Evolutionary conservation across 53 echinoderm and acorn worm genomes (phyloP).

Genomic region (Antedon mediterranea): DNA sequence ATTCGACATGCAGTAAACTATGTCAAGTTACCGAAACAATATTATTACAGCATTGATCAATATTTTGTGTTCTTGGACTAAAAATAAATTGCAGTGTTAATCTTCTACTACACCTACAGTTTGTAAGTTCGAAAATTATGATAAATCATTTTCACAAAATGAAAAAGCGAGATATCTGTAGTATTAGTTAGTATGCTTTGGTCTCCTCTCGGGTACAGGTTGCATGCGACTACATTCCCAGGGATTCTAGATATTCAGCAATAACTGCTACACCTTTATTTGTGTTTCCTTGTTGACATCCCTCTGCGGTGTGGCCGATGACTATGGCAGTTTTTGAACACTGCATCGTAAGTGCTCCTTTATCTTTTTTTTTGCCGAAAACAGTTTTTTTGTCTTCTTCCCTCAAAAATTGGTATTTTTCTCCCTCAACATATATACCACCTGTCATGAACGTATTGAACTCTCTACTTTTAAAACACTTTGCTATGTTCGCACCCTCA

Average conservation of each 20-base stretch:
- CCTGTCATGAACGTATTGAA: conserved; percentile 33
- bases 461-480: conserved; percentile 33
- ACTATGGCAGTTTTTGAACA: conserved; percentile 57
- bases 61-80: too few relatives aligned
- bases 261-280: conserved; percentile 60
- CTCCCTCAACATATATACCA: conserved; percentile 23
- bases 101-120: too few relatives aligned
- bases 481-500: conserved; percentile 30
- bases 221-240: conserved; percentile 26
- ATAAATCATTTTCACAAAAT: background rate
- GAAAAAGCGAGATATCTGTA: background rate
- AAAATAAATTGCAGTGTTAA: too few relatives aligned
- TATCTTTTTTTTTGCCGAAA: conserved; percentile 44
- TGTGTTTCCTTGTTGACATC: conserved; percentile 47
- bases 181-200: background rate
- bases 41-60: too few relatives aligned
- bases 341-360: conserved; percentile 40
- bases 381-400: conserved; percentile 43
- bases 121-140: background rate
- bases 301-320: conserved; percentile 42
- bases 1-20: too few relatives aligned
- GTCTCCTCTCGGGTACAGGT: background rate
- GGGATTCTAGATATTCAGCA: conserved; percentile 48
- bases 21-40: too few relatives aligned
- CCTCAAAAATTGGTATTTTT: conserved; percentile 56